Evolutionary conservation across 2,797 vertebrate genomes (phyloP).

Genomic region (Bovichtus variegatus): DNA sequence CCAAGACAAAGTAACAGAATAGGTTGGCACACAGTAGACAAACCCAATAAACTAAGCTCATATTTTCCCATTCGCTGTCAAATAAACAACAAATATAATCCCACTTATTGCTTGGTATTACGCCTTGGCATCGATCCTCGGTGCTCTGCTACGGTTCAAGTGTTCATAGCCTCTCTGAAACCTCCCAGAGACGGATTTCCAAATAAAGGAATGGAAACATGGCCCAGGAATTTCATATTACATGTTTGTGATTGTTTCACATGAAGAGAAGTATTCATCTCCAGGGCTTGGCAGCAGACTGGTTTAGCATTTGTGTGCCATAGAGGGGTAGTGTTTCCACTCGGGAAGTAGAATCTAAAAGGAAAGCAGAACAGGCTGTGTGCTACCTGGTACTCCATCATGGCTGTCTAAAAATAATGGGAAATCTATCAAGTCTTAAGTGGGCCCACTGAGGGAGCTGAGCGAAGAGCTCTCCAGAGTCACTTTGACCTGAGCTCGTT

Average conservation of each 20-base stretch:
- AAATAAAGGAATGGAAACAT: constrained; percentile 55
- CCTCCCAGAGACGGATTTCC: constrained; percentile 49
- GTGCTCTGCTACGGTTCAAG: constrained; percentile 65
- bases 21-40: constrained; percentile 58
- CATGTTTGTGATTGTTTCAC: constrained; percentile 72
- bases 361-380: constrained; percentile 46
- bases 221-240: constrained; percentile 50
- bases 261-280: constrained; percentile 58
- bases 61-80: constrained; percentile 74
- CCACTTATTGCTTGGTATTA: constrained; percentile 65
- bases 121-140: constrained; percentile 67
- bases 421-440: constrained; percentile 78
- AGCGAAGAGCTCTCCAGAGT: constrained; percentile 49
- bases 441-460: constrained; percentile 44
- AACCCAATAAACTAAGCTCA: constrained; percentile 66
- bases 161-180: constrained; percentile 50
- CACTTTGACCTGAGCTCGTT: constrained; percentile 55
- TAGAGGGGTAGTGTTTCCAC: constrained; percentile 38
- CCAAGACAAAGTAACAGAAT: constrained; percentile 45
- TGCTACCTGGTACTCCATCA: constrained; percentile 71
- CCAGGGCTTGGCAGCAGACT: constrained; percentile 41
- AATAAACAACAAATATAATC: constrained; percentile 73
- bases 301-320: constrained; percentile 39
- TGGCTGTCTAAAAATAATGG: constrained; percentile 71
- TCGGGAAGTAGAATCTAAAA: constrained; percentile 50